These are phyloP conservation scores for Corythornis vintsioides DNA, from an alignment of 2,113 vertebrate species.

Conservation along the genomic window DNA sequence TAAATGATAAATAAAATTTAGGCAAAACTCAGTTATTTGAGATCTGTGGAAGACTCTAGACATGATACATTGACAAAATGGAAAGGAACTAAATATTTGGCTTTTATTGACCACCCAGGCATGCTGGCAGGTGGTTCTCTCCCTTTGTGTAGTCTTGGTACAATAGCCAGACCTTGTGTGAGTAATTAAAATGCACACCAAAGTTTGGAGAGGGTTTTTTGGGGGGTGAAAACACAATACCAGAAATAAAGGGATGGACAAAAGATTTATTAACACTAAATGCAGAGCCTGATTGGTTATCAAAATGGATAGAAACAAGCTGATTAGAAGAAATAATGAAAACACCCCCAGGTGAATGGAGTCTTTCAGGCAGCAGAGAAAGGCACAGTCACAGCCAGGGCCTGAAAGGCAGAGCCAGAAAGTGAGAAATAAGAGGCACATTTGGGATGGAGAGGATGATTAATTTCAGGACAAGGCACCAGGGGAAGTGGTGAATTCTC, in stretches of 20 bases:
- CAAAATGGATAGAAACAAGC: background rate
- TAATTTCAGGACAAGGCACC: slow-evolving; percentile 31
- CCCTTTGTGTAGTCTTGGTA: background rate
- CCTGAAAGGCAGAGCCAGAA: slow-evolving; percentile 12
- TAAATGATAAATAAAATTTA: background rate
- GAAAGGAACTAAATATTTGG: background rate
- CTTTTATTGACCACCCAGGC: background rate
- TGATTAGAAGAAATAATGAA: background rate
- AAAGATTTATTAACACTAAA: background rate
- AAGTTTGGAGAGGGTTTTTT: background rate
- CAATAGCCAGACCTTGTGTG: background rate
- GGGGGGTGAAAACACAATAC: background rate
- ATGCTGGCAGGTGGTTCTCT: background rate
- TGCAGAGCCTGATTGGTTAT: background rate
- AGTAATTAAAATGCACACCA: background rate
- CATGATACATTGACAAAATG: background rate
- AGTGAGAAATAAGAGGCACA: slow-evolving; percentile 11
- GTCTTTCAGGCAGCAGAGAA: slow-evolving; percentile 40
- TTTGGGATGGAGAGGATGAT: background rate
- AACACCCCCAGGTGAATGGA: slow-evolving; percentile 31
- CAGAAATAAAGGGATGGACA: background rate
- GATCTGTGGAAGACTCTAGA: background rate
- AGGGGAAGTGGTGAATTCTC: slow-evolving; percentile 30
- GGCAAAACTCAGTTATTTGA: background rate
- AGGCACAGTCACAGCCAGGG: background rate